Evolutionary conservation across 2,797 vertebrate genomes (phyloP).

Genomic region (Pogoniulus pusillus): DNA sequence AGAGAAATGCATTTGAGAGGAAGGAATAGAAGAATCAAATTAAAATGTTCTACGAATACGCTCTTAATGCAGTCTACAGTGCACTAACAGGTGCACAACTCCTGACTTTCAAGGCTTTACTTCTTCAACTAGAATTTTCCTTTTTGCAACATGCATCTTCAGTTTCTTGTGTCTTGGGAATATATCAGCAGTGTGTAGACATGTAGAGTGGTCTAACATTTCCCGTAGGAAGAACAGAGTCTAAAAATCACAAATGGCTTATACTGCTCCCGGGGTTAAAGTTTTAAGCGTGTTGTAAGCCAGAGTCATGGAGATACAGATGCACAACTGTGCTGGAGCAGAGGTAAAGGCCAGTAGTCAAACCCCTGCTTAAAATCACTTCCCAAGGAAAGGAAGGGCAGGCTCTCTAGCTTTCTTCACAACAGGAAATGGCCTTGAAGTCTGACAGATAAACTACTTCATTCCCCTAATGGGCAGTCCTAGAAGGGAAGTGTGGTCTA

Average conservation of each 20-base stretch:
- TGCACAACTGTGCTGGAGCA: background rate
- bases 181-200: background rate
- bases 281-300: background rate
- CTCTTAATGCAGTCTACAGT: background rate
- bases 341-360: background rate
- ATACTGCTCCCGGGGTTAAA: background rate
- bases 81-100: background rate
- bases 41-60: background rate
- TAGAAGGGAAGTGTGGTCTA: background rate
- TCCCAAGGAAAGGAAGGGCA: background rate
- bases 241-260: background rate
- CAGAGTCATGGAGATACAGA: background rate
- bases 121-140: background rate
- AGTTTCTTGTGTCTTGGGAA: background rate
- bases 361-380: background rate
- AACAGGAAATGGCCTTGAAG: background rate
- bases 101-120: background rate
- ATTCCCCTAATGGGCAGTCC: background rate
- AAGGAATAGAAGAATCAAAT: background rate
- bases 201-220: background rate
- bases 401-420: background rate
- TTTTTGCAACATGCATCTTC: background rate
- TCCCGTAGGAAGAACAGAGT: background rate
- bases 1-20: background rate
- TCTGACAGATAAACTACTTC: background rate